These are phyloP conservation scores for Cyclargus thomasi DNA, from an alignment of 1,140 invertebrate species.

Conservation along the genomic window DNA sequence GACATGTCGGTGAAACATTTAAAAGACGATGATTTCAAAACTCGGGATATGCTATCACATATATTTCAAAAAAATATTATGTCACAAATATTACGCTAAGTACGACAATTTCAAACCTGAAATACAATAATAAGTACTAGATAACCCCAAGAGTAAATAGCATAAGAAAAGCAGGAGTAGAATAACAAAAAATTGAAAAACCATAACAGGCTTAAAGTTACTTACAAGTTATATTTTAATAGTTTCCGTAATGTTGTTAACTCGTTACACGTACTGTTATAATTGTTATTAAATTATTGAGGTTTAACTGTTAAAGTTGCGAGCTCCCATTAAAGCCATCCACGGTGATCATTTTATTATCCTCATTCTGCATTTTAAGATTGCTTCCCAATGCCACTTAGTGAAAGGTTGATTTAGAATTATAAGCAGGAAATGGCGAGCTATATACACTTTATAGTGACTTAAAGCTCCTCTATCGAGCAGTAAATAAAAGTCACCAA, in stretches of 20 bases:
- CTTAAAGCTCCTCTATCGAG: not conserved
- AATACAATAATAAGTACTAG: no score
- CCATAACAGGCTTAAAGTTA: no score
- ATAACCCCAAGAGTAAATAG: no score
- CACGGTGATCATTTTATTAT: constrained; percentile 45
- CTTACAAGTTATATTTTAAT: no score
- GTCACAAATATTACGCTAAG: no score
- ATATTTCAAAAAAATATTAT: not conserved
- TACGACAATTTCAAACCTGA: no score
- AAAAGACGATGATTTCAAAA: no score
- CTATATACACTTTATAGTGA: not conserved
- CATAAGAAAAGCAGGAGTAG: no score
- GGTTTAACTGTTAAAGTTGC: constrained; percentile 36
- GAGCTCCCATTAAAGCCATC: constrained; percentile 39
- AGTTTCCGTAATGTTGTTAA: no score
- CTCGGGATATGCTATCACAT: no score
- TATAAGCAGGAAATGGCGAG: not conserved
- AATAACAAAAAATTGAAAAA: no score
- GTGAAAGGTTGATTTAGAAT: constrained; percentile 28
- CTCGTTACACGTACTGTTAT: not conserved
- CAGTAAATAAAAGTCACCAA: not conserved
- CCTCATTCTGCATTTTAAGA: constrained; percentile 40
- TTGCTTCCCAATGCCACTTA: constrained; percentile 31
- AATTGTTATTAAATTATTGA: not conserved
- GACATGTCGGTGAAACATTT: no score